Evolutionary conservation across 2,797 vertebrate genomes (phyloP), one percentile per base, ranked within the genome.

Genomic region (Mastacembelus armatus): DNA sequence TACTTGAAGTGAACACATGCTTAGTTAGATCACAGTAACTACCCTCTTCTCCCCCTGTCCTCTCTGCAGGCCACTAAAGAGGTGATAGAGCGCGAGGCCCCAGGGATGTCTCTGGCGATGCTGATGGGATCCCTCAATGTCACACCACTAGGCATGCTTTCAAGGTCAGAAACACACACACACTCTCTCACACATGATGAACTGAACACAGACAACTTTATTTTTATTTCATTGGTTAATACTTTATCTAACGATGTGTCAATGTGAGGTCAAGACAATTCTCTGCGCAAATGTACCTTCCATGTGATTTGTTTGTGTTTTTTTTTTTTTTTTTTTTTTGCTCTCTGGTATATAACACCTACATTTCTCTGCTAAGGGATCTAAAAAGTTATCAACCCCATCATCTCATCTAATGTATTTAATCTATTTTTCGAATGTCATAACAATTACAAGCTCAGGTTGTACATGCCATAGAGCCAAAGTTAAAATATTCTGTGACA

Each of bases 111-210:
- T 88, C 92, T 99, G 88, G 97, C 97, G 44, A 99, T 99, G 97
- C 92, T 99, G 90, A 99, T 99, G 97, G 97, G 97, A 89, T 99
- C 97, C 45, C 96, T 98, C 87, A 98, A 98, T 90, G 97, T 99
- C 92, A 99, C 97, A 91, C 97, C 97, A 65, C 92, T 99, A 81
- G 97, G 97, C 88, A 99, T 99, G 97, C 96, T 99, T 54, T 99
- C 97, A 92, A 96, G 97, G 97, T 91, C 58, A 68, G 76, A 15
- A 12, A 4, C 12, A 12, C 12, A 47, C n/a, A 38, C 54, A 5
- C 57, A 4, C 29, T 26, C 19, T 10, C 16, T 19, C n/a, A 43
- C 1, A 38, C 3, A 21, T n/a, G n/a, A n/a, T n/a, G n/a, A n/a
- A 51, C 43, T n/a, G n/a, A n/a, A n/a, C 14, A 32, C 30, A 21